A percentile compares a stretch with the other conserved stretches of the same genome.
These are phyloP conservation scores for Gambusia yucatana DNA, from an alignment of 2,797 vertebrate genomes.

Conservation along the genomic window DNA sequence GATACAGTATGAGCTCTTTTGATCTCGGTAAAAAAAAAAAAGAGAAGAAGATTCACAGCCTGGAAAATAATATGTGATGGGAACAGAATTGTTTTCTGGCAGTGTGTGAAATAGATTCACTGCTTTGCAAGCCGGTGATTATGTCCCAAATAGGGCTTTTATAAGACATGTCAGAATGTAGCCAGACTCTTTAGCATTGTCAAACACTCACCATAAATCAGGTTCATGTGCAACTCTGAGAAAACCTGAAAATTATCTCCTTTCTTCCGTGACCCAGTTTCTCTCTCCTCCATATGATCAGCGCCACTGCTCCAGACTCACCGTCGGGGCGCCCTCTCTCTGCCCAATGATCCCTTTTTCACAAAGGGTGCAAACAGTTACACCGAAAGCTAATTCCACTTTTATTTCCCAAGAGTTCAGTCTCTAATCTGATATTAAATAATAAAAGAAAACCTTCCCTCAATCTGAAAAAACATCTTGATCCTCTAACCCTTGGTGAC, in stretches of 20 bases:
- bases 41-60: slow-evolving; percentile 24
- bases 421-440: slow-evolving; percentile 50
- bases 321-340: slow-evolving; percentile 39
- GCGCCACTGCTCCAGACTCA: slow-evolving; percentile 50
- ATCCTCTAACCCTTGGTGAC: slow-evolving; percentile 47
- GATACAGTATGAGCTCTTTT: slow-evolving; percentile 46
- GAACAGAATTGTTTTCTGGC: slow-evolving; percentile 33
- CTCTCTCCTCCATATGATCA: slow-evolving; percentile 26
- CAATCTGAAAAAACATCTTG: slow-evolving; percentile 41
- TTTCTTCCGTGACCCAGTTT: slow-evolving; percentile 74
- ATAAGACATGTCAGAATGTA: slow-evolving; percentile 26
- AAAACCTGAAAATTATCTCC: slow-evolving; percentile 34
- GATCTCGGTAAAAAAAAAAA: slow-evolving; percentile 39
- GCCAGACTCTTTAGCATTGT: slow-evolving; percentile 33
- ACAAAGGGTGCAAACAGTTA: slow-evolving; percentile 58
- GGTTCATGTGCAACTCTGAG: slow-evolving; percentile 51
- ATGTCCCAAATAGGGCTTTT: slow-evolving; percentile 24
- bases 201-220: slow-evolving; percentile 30
- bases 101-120: slow-evolving; percentile 24
- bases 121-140: slow-evolving; percentile 18
- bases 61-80: slow-evolving; percentile 42
- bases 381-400: slow-evolving; percentile 58
- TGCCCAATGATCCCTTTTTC: slow-evolving; percentile 46
- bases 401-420: slow-evolving; percentile 72
- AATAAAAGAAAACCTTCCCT: slow-evolving; percentile 50